Base-by-base conservation (phyloP, 2,113 vertebrate genomes). In the Gymnorhina tibicen region DNA sequence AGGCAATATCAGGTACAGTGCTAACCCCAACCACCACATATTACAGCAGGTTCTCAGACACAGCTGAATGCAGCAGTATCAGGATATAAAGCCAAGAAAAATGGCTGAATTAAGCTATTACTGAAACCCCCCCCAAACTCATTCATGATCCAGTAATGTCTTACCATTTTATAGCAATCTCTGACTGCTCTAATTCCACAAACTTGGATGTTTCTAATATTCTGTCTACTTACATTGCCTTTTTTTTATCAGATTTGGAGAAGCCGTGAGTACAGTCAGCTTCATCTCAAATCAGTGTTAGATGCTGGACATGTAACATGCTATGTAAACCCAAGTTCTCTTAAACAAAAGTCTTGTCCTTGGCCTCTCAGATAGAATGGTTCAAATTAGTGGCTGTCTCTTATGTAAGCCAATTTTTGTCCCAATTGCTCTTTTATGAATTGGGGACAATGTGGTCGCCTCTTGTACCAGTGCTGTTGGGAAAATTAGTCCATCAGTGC, bases 401-500 rank as follows among this genome's bases (percentile, higher is more conserved):
- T 94, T 78, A 53, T 19, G 16, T 49, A 60, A 81, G 73, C 32
- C n/a, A 46, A 14, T 75, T 73, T 83, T 62, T 81, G 72, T 69
- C 59, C 41, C 33, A 67, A 0, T 63, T 88, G 52, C 68, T 80
- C 60, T 81, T 74, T 85, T 64, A 47, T 73, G 56, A 81, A 53
- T 0, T 53, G 27, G 37, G 73, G 73, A 91, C 88, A 94, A 35
- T 72, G 52, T 52, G 11, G 32, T 64, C 60, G 28, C n/a, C 32
- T 68, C 83, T 68, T 83, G 39, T 84, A 78, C 28, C 69, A 69
- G 58, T 88, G 79, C 63, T 93, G 63, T 70, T 94, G 90, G 72
- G 90, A 85, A 95, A 93, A 93, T 93, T 84, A 92, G 84, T 37
- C 86, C 86, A 89, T 94, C 83, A 52, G 41, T 78, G 81, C 79